Base-by-base conservation (phyloP, 2,888 invertebrate species). In the Dermolepida albohirtum region DNA sequence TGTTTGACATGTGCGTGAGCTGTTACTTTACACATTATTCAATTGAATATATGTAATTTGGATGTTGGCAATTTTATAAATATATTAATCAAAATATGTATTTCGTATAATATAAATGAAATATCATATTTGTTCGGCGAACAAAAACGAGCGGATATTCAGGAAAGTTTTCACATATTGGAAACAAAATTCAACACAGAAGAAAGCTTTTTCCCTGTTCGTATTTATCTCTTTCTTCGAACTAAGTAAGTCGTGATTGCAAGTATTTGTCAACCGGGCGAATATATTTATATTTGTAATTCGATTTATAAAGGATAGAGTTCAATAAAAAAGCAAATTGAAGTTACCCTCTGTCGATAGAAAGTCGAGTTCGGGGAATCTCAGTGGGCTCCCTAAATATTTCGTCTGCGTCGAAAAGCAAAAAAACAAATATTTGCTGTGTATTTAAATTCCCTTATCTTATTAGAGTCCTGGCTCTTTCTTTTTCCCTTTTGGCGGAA, bases 391-490 rank as follows among this genome's bases (percentile, higher is more conserved):
- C 40, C 50, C 40, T 40, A 40, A 64, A 54, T 41, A 52, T 22
- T 64, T 39, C 43, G 51, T 54, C 43, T 52, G 29, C 52, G 52
- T 52, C 52, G 64, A 43, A 52, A 64, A 52, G 64, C 52, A 64
- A 64, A 71, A 73, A 71, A 72, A 66, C 72, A 74, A 74, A 74
- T 74, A 74, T 74, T 74, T 74, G 73, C 69, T 70, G 72, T 73
- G 70, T 71, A 73, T 73, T 74, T 73, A 73, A 72, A 69, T 69
- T 73, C 74, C 73, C 74, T 74, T 73, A 74, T 74, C 73, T 74
- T 74, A 74, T 74, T 74, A 74, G 72, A 70, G 68, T 29, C 27
- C 16, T 17, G 14, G 39, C 12, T 11, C 41, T 14, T 43, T 43
- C 54, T 67, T 43, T 41, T 49, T 68, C 70, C 70, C 68, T 70